phyloP scores from a whole-genome alignment of 2,888 invertebrate species.

The Coelopa pilipes region DNA sequence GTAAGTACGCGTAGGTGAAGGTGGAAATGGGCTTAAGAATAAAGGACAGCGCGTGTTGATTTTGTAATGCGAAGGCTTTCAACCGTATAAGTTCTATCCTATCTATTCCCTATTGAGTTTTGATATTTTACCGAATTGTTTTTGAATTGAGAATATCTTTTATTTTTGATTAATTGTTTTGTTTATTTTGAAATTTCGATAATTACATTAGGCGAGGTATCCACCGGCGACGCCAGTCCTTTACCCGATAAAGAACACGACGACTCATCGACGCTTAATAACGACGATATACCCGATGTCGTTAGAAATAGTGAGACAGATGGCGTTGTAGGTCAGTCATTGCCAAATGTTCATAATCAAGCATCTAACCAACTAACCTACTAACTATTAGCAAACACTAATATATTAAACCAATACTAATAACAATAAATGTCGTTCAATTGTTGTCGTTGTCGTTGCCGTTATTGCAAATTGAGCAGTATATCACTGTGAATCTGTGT shows the following conservation, averaged over 20 bases:
- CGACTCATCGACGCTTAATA: conserved; percentile 54
- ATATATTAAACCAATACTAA: conserved; percentile 42
- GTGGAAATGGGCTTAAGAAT: not conserved
- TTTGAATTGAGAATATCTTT: conserved; percentile 21
- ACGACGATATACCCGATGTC: conserved; percentile 60
- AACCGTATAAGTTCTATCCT: conserved; percentile 21
- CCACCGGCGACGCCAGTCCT: conserved; percentile 66
- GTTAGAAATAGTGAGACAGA: conserved; percentile 61
- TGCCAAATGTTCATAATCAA: not conserved
- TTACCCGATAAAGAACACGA: conserved; percentile 65
- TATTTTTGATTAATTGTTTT: conserved; percentile 41
- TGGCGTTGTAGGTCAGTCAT: conserved; percentile 66
- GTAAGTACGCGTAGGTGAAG: conserved; percentile 71
- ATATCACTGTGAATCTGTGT: not conserved
- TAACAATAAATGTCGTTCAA: conserved; percentile 27
- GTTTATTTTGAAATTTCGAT: conserved; percentile 30
- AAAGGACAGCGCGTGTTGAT: conserved; percentile 49
- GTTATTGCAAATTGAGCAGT: conserved; percentile 9
- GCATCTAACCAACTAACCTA: conserved; percentile 43
- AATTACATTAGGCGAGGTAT: conserved; percentile 64
- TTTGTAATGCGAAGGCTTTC: conserved; percentile 65
- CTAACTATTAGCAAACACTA: conserved; percentile 33
- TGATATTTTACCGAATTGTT: not conserved
- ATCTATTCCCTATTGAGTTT: conserved; percentile 31
- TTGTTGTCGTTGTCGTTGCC: conserved; percentile 27